phyloP scores from a whole-genome alignment of 1,140 invertebrate species.

The Druon quercuslanigerum region DNA sequence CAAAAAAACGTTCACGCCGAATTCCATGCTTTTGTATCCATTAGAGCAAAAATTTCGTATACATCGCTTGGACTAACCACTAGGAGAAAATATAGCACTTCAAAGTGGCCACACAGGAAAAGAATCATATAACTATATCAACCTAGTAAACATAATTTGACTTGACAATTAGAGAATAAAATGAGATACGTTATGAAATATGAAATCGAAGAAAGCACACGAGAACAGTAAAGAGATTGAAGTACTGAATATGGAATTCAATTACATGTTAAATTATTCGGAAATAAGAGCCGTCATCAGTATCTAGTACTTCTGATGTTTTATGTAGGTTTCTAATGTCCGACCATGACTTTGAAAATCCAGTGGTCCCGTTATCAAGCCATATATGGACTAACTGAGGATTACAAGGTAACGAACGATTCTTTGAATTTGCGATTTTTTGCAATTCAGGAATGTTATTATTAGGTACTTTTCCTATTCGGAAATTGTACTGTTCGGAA shows the following conservation, averaged over 20 bases:
- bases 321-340: slow-evolving; percentile 26
- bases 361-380: slow-evolving; percentile 15
- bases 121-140: too few species aligned
- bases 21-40: too few species aligned
- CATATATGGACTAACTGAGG: slow-evolving; percentile 25
- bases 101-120: too few species aligned
- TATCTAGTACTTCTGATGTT: neutral
- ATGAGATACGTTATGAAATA: neutral
- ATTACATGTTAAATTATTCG: slow-evolving; percentile 19
- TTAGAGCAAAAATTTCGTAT: too few species aligned
- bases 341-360: slow-evolving; percentile 7
- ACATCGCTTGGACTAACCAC: too few species aligned
- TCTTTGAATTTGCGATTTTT: slow-evolving; percentile 26
- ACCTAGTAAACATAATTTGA: too few species aligned
- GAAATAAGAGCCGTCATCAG: neutral
- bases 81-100: too few species aligned
- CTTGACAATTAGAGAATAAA: neutral
- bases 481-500: too few species aligned
- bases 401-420: slow-evolving; percentile 17
- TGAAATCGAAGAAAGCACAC: neutral
- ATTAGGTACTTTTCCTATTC: too few species aligned
- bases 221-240: neutral
- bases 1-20: too few species aligned
- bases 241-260: neutral
- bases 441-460: too few species aligned